Conservation (phyloP, 2,797 vertebrate species). For the Cheirogaleus major region DNA sequence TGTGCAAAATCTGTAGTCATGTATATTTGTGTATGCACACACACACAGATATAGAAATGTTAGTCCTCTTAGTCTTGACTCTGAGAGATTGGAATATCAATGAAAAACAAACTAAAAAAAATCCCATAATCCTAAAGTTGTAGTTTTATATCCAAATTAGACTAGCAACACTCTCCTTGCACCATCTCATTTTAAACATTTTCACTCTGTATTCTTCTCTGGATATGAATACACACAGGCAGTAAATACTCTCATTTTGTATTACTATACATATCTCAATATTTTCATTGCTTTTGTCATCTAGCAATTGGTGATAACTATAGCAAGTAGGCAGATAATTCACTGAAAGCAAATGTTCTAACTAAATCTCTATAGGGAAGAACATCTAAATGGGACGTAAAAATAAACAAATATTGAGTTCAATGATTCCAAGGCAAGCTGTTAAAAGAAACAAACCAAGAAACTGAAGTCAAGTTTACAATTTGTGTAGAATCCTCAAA, state of each 20-base stretch:
- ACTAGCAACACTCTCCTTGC: neutral
- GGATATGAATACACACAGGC: neutral
- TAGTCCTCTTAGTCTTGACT: neutral
- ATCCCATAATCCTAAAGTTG: neutral
- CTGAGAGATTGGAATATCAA: neutral
- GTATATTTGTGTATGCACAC: neutral
- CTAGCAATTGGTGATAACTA: neutral
- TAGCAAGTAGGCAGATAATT: neutral
- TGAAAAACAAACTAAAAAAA: neutral
- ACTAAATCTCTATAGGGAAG: slow-evolving; percentile 24
- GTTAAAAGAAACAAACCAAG: neutral
- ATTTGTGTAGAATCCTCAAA: neutral
- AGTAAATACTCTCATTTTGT: neutral
- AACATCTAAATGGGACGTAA: neutral
- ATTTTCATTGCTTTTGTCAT: neutral
- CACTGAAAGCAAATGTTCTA: neutral
- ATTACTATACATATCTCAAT: neutral
- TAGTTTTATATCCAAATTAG: neutral
- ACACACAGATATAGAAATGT: neutral
- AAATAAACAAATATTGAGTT: neutral
- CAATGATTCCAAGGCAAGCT: neutral
- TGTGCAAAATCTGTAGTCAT: neutral
- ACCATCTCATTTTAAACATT: neutral
- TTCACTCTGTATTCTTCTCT: neutral
- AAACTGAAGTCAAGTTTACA: neutral